Conservation (phyloP, 2,888 invertebrate genomes). For the Caenorhabditis becei region DNA sequence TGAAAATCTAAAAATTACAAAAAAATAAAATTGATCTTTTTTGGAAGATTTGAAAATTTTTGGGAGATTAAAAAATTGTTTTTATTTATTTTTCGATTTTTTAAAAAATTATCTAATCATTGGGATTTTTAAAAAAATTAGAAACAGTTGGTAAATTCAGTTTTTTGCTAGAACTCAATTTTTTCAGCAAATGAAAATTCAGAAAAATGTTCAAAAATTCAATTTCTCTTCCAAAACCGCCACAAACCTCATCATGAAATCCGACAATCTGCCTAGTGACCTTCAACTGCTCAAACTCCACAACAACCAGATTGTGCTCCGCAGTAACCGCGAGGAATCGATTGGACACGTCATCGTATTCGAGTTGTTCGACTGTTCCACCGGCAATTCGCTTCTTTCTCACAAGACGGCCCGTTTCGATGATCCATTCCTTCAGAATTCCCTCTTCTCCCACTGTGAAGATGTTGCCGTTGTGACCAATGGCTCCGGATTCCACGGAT, state of each 20-base stretch:
- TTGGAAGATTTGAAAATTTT: too few species aligned
- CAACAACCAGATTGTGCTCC: constrained; percentile 73
- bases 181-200: too few species aligned
- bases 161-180: too few species aligned
- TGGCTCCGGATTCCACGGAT: constrained; percentile 65
- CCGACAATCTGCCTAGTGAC: constrained; percentile 88
- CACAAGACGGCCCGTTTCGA: constrained; percentile 63
- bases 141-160: too few species aligned
- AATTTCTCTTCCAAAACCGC: too few species aligned
- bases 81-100: too few species aligned
- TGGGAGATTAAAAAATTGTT: too few species aligned
- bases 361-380: constrained; percentile 64
- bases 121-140: too few species aligned
- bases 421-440: constrained; percentile 72
- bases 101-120: too few species aligned
- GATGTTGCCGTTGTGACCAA: constrained; percentile 69
- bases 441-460: constrained; percentile 79
- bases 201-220: too few species aligned
- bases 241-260: constrained; percentile 89
- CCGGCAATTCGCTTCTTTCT: constrained; percentile 65
- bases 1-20: too few species aligned
- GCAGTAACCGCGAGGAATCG: constrained; percentile 69
- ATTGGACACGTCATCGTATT: constrained; percentile 67
- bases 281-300: constrained; percentile 66
- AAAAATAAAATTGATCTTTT: too few species aligned